Evolutionary conservation across 2,888 invertebrate species (phyloP).

Genomic region (Oconnorella tubifera): DNA sequence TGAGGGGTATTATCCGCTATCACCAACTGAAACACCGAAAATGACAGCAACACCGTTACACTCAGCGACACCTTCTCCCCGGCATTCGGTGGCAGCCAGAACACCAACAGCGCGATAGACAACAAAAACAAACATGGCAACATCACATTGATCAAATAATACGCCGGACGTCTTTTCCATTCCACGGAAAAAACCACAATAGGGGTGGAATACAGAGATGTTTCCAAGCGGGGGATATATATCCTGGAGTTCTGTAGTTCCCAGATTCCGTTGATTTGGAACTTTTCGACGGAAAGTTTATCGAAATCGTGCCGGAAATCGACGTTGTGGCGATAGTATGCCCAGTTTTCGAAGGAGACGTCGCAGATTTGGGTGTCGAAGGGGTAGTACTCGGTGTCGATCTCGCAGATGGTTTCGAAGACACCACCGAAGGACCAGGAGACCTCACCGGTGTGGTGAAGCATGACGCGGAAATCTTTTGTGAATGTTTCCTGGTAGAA

Average conservation of each 20-base stretch:
- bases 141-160: constrained; percentile 28
- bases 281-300: constrained; percentile 26
- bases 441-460: constrained; percentile 21
- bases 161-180: constrained; percentile 19
- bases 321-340: constrained; percentile 16
- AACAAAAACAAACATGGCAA: constrained; percentile 23
- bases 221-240: constrained; percentile 6
- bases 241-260: neutral
- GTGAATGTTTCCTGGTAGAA: constrained; percentile 21
- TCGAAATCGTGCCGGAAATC: constrained; percentile 16
- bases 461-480: constrained; percentile 19
- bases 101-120: constrained; percentile 21
- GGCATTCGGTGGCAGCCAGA: constrained; percentile 30
- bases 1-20: constrained; percentile 23
- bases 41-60: constrained; percentile 26
- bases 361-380: constrained; percentile 25
- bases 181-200: constrained; percentile 18
- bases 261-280: constrained; percentile 17
- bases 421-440: constrained; percentile 27
- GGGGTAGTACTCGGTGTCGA: constrained; percentile 25
- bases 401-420: constrained; percentile 23
- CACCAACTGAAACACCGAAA: constrained; percentile 30
- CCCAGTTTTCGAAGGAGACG: constrained; percentile 27
- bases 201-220: constrained; percentile 18
- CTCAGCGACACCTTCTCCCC: constrained; percentile 31